Base-by-base conservation (phyloP, 2,797 vertebrate genomes). In the Myotis vivesi region DNA sequence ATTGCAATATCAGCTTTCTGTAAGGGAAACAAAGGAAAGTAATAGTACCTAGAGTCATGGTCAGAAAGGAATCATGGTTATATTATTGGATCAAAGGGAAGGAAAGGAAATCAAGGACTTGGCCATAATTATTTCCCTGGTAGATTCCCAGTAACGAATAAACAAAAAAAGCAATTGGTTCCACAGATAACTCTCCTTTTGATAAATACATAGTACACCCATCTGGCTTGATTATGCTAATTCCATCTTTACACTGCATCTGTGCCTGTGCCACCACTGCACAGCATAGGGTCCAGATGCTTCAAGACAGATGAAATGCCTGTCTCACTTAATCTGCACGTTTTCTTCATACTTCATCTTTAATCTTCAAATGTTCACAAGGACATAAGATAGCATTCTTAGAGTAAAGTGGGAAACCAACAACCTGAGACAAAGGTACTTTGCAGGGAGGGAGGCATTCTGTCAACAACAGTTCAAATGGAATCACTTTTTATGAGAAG, bases 1-100 rank as follows among this genome's bases (percentile, higher is more conserved):
- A 99, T 99, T 38, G 99, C 99, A 92, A 99, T 99, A 94, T 99
- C 99, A 1, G 99, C 99, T 99, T 99, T 99, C 99, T 99, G 98
- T 66, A 98, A 98, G 95, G 96, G 89, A 98, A 98, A 94, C 87
- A 96, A 87, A 95, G 91, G 83, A 96, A 93, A 92, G 62, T 93
- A 94, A 97, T 89, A 97, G 96, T 19, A 96, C 83, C 87, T 69
- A 68, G 91, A 86, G 88, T 66, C 91, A 92, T 2, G 7, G 75
- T 62, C 80, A 95, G 64, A 17, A 91, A 95, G 79, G 53, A 96
- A 62, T 82, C 10, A 38, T 20, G 12, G 20, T 30, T 97, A 94
- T 0, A 53, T 90, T 94, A 77, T 81, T 53, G 16, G 89, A 92
- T 94, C 68, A 87, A 49, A 96, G 92, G 33, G 59, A 75, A 96